Conservation (phyloP, 2,888 invertebrate species). For the Leucoma salicis region DNA sequence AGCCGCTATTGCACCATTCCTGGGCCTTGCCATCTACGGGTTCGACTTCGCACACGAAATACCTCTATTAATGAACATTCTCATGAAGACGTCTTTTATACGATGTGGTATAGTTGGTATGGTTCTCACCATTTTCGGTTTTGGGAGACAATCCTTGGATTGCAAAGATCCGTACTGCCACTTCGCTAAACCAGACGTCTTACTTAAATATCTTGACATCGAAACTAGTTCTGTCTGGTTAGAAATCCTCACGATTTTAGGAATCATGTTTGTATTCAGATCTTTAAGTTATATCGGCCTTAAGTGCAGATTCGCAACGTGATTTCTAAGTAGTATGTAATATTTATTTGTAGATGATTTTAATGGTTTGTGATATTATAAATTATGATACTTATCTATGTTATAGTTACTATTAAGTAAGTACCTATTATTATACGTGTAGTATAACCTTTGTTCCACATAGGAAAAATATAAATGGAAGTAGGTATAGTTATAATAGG, state of each 20-base stretch:
- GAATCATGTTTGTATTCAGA: conserved; percentile 81
- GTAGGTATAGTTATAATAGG: too few species aligned
- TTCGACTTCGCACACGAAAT: conserved; percentile 86
- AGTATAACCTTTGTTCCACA: too few species aligned
- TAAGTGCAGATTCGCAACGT: conserved; percentile 77
- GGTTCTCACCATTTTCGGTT: conserved; percentile 84
- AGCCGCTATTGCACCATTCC: conserved; percentile 84
- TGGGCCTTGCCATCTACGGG: conserved; percentile 86
- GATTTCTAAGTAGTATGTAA: conserved; percentile 24
- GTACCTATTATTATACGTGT: background rate
- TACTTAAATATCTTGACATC: conserved; percentile 83
- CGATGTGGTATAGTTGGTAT: conserved; percentile 85
- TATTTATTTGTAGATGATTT: background rate
- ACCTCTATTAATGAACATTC: conserved; percentile 80
- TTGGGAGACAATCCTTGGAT: conserved; percentile 78
- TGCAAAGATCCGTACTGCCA: conserved; percentile 85
- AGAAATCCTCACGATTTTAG: conserved; percentile 77
- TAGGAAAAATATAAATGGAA: too few species aligned
- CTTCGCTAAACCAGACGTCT: conserved; percentile 84
- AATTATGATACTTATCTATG: background rate
- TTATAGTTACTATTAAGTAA: background rate
- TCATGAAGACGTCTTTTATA: conserved; percentile 86
- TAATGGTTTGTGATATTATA: conserved; percentile 19
- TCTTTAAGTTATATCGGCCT: conserved; percentile 81
- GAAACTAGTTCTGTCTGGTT: conserved; percentile 80